A percentile compares a stretch with the other conserved stretches of the same genome.
Evolutionary conservation across 1,140 invertebrate species (phyloP).

Genomic region (Pseudomyrmex concolor): DNA sequence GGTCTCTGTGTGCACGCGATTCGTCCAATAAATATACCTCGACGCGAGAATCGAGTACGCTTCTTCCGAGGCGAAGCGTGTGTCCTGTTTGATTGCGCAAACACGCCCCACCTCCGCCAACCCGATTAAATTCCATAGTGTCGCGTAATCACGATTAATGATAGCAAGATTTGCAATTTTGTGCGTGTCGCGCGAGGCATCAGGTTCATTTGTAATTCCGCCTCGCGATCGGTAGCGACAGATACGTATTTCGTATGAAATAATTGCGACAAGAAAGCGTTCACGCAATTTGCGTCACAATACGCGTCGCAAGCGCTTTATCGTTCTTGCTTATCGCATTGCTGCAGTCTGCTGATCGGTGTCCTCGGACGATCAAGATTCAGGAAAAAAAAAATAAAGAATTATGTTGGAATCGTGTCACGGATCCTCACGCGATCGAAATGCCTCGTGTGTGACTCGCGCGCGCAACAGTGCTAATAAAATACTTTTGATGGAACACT

Average conservation of each 20-base stretch:
- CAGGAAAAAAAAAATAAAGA: conserved; percentile 18
- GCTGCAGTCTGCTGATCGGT: conserved; percentile 29
- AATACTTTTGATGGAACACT: conserved; percentile 57
- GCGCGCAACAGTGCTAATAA: conserved; percentile 1
- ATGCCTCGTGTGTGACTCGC: background rate
- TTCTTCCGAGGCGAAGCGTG: conserved; percentile 44
- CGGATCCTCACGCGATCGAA: conserved; percentile 54
- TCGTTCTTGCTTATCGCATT: conserved; percentile 58
- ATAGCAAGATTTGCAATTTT: conserved; percentile 38
- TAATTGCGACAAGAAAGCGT: conserved; percentile 43
- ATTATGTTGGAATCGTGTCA: conserved; percentile 34
- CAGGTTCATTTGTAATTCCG: conserved; percentile 10
- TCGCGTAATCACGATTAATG: conserved; percentile 29
- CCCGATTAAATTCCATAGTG: background rate
- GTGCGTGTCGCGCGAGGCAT: conserved; percentile 22
- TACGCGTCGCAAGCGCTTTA: conserved; percentile 19
- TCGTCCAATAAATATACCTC: conserved; percentile 28
- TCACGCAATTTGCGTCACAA: conserved; percentile 28
- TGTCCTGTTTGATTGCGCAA: conserved; percentile 15
- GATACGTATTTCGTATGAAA: conserved; percentile 32
- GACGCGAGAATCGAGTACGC: conserved; percentile 2
- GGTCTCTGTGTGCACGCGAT: conserved; percentile 46
- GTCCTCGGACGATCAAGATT: conserved; percentile 41
- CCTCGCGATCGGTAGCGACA: conserved; percentile 1
- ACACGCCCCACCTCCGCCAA: background rate